phyloP scores from a whole-genome alignment of 1,140 invertebrate species.

The Bombus difficillimus region DNA sequence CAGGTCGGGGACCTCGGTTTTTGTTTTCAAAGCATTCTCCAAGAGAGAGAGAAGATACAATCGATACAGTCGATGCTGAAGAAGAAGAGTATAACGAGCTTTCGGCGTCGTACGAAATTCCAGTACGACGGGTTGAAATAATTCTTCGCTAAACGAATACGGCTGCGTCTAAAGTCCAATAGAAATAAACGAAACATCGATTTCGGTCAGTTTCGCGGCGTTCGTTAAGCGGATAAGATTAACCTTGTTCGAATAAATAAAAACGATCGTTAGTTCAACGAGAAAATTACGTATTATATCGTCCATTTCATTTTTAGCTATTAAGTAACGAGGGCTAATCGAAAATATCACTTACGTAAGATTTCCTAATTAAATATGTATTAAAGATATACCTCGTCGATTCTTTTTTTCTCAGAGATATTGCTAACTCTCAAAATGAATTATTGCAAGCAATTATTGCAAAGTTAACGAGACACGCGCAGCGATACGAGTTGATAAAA shows the following conservation, averaged over 20 bases:
- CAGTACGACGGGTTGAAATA: background rate
- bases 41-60: conserved; percentile 37
- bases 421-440: background rate
- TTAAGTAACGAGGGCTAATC: too few relatives aligned
- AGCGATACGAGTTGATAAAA: background rate
- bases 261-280: too few relatives aligned
- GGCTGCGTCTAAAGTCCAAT: background rate
- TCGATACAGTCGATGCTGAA: conserved; percentile 40
- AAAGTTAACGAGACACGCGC: background rate
- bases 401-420: background rate
- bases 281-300: background rate
- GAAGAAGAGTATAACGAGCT: conserved; percentile 28
- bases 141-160: background rate
- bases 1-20: conserved; percentile 52
- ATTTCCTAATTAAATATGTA: background rate
- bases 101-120: conserved; percentile 24
- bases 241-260: background rate
- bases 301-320: background rate
- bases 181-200: background rate
- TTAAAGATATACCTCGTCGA: background rate
- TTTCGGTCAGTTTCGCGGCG: background rate
- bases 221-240: background rate
- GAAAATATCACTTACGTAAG: background rate
- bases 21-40: conserved; percentile 26
- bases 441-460: background rate